Evolutionary conservation across 2,888 invertebrate genomes (phyloP).

Genomic region (Cryptocephalus primarius): DNA sequence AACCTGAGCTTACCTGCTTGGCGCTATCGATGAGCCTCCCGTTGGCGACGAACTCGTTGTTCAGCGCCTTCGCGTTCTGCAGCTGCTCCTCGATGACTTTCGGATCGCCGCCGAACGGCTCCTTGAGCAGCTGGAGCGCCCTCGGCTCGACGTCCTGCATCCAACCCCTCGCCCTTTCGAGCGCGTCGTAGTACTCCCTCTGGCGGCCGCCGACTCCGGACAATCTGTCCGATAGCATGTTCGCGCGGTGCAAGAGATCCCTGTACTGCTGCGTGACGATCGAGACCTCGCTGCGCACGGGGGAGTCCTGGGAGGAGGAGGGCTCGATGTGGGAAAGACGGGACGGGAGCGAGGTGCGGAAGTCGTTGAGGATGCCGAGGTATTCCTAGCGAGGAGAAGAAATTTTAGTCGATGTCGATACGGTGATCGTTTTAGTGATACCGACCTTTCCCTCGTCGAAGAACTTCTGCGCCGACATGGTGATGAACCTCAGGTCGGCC

Average conservation of each 20-base stretch:
- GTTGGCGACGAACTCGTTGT: conserved; percentile 79
- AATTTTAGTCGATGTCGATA: background rate
- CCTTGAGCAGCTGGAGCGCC: conserved; percentile 63
- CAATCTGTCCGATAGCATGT: conserved; percentile 70
- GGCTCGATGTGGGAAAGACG: conserved; percentile 70
- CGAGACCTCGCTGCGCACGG: conserved; percentile 68
- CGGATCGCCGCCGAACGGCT: conserved; percentile 78
- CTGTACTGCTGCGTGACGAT: conserved; percentile 69
- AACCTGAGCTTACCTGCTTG: conserved; percentile 46
- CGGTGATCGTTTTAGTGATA: background rate
- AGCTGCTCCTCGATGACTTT: conserved; percentile 81
- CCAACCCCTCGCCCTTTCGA: conserved; percentile 75
- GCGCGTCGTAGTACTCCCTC: conserved; percentile 68
- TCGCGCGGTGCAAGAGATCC: conserved; percentile 72
- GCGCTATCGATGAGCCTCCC: conserved; percentile 77
- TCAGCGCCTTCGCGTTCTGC: conserved; percentile 68
- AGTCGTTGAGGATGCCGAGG: conserved; percentile 71
- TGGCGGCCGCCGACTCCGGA: conserved; percentile 69
- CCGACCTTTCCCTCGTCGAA: conserved; percentile 84
- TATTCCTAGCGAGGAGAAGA: conserved; percentile 50
- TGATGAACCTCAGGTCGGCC: conserved; percentile 89
- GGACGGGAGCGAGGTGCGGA: conserved; percentile 73
- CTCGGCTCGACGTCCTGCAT: conserved; percentile 67
- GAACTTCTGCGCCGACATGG: conserved; percentile 93
- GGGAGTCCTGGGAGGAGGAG: conserved; percentile 55